phyloP scores from a whole-genome alignment of 2,113 vertebrate genomes.

The Ardeotis arabs region DNA sequence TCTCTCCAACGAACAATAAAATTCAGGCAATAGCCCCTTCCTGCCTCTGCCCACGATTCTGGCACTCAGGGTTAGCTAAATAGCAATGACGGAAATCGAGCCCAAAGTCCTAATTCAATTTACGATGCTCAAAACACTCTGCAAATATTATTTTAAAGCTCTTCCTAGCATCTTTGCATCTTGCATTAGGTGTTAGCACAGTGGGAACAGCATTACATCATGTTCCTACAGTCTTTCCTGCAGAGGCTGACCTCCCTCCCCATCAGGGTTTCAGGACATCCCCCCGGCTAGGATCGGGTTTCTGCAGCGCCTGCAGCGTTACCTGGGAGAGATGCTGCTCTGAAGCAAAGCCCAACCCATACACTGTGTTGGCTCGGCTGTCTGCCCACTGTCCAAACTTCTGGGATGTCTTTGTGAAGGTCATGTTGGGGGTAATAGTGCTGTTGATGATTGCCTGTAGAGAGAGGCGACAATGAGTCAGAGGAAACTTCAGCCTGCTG shows the following conservation, averaged over 20 bases:
- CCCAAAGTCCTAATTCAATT: neutral
- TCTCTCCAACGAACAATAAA: neutral
- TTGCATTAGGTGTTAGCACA: too few species aligned
- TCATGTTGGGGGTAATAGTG: slow-evolving; percentile 95
- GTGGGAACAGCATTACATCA: neutral
- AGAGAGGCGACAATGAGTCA: neutral
- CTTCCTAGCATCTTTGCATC: neutral
- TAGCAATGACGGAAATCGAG: accelerated
- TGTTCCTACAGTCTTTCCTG: neutral
- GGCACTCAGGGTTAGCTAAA: neutral
- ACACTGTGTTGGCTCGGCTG: slow-evolving; percentile 95
- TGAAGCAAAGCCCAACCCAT: slow-evolving; percentile 92
- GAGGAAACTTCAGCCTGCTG: neutral
- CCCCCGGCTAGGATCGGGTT: neutral
- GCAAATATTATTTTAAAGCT: neutral
- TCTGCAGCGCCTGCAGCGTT: neutral
- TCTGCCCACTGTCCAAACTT: slow-evolving; percentile 99
- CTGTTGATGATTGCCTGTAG: slow-evolving; percentile 95
- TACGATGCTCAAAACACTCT: neutral
- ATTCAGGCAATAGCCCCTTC: neutral
- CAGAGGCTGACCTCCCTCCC: neutral
- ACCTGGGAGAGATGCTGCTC: slow-evolving; percentile 97
- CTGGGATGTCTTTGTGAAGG: slow-evolving; percentile 96
- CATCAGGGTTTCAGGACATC: neutral
- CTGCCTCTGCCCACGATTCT: neutral